Conservation (phyloP, 2,888 invertebrate genomes). For the Diadromus collaris region DNA sequence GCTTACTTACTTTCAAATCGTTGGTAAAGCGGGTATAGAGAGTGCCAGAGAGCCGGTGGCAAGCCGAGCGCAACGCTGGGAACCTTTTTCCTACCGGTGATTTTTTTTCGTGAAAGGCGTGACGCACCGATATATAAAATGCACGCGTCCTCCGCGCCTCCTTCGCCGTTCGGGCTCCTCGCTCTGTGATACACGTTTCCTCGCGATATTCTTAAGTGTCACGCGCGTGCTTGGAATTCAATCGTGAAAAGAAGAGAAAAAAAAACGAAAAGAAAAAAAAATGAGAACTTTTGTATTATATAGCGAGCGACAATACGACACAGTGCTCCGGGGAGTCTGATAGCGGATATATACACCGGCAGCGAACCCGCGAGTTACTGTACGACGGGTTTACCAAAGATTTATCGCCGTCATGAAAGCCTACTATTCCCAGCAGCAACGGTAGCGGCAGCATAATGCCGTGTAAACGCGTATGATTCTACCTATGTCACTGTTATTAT, state of each 20-base stretch:
- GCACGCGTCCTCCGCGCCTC: conserved; percentile 36
- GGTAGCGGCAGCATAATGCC: conserved; percentile 20
- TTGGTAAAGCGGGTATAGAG: conserved; percentile 30
- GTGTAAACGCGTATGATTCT: conserved; percentile 45
- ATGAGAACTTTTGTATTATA: conserved; percentile 59
- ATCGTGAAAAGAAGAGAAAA: conserved; percentile 13
- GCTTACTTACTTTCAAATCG: conserved; percentile 62
- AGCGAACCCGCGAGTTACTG: conserved; percentile 50
- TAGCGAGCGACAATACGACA: conserved; percentile 32
- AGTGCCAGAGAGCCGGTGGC: conserved; percentile 39
- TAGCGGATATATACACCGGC: conserved; percentile 22
- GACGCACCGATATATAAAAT: conserved; percentile 57
- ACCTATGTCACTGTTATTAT: conserved; percentile 38
- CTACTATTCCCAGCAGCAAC: conserved; percentile 40
- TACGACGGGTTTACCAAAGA: conserved; percentile 51
- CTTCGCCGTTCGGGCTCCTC: conserved; percentile 17
- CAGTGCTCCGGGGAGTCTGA: conserved; percentile 19
- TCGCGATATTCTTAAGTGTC: conserved; percentile 60
- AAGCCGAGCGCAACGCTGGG: conserved; percentile 56
- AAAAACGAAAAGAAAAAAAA: conserved; percentile 13
- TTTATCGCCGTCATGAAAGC: conserved; percentile 58
- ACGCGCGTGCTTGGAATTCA: conserved; percentile 61
- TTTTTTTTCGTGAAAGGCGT: conserved; percentile 59
- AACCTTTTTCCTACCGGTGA: conserved; percentile 49
- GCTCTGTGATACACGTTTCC: conserved; percentile 40